Conservation (phyloP, 2,113 vertebrate species). For the Cynopterus brachyotis region DNA sequence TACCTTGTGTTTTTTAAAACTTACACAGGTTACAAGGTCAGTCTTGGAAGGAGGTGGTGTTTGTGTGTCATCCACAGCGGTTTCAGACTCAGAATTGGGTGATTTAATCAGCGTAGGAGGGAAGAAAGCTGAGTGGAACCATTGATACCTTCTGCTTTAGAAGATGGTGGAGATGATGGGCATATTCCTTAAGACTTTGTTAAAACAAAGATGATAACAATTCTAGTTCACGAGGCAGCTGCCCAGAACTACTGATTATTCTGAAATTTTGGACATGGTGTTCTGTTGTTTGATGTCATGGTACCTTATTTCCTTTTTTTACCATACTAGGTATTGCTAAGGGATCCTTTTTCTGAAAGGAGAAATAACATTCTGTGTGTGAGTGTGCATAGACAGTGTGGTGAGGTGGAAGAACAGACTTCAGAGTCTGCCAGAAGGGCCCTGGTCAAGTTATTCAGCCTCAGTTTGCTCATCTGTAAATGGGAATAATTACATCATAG, state of each 20-base stretch:
- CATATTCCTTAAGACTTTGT: background rate
- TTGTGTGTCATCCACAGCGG: background rate
- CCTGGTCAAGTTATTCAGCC: background rate
- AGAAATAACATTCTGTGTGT: background rate
- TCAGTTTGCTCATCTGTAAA: background rate
- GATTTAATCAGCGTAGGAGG: background rate
- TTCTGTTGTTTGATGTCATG: background rate
- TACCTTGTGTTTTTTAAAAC: background rate
- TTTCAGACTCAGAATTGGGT: background rate
- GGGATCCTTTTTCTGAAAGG: constrained; percentile 1
- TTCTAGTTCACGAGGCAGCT: background rate
- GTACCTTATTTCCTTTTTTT: background rate
- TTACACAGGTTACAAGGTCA: background rate
- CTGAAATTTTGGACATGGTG: rapidly evolving
- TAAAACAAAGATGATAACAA: background rate
- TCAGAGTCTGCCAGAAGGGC: background rate
- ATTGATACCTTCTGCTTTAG: background rate
- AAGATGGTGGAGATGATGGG: background rate
- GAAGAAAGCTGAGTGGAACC: background rate
- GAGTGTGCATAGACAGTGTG: background rate
- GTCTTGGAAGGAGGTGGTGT: background rate
- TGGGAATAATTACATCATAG: background rate
- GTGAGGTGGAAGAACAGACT: background rate
- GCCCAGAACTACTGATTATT: background rate
- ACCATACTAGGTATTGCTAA: background rate